Evolutionary conservation across 2,113 vertebrate genomes (phyloP).

Genomic region (Copsychus sechellarum): DNA sequence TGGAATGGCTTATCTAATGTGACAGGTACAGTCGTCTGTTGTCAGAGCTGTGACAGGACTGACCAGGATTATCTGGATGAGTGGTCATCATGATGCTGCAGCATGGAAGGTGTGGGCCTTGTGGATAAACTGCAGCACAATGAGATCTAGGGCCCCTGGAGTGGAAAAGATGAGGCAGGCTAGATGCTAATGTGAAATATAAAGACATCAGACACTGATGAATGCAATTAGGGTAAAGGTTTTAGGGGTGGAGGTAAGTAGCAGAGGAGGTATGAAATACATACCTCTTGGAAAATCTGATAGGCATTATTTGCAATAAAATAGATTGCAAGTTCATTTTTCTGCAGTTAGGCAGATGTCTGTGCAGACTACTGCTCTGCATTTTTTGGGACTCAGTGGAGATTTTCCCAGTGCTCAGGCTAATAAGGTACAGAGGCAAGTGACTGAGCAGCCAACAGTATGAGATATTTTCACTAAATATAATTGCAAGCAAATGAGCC

Average conservation of each 20-base stretch:
- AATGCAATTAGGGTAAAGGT: not conserved
- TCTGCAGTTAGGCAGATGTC: not conserved
- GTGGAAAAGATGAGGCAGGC: not conserved
- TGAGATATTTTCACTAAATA: not conserved
- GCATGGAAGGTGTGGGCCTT: conserved; percentile 15
- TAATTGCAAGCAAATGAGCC: not conserved
- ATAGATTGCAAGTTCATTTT: not conserved
- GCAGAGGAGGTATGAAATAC: not conserved
- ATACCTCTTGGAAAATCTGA: not conserved
- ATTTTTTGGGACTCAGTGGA: not conserved
- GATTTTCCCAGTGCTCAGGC: not conserved
- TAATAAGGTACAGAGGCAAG: not conserved
- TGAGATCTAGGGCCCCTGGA: not conserved
- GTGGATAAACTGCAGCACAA: not conserved
- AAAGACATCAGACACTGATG: not conserved
- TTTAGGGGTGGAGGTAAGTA: not conserved
- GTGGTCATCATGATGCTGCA: not conserved
- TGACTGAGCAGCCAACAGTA: not conserved
- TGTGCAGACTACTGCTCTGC: not conserved
- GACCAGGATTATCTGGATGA: conserved; percentile 55
- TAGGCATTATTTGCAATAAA: not conserved
- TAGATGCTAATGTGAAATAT: not conserved
- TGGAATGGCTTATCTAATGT: conserved; percentile 52
- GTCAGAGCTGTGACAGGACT: conserved; percentile 46
- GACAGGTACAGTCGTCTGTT: conserved; percentile 50